A percentile compares a stretch with the other conserved stretches of the same genome.
Evolutionary conservation across 2,113 vertebrate genomes (phyloP).

Genomic region (Ailurus styani): DNA sequence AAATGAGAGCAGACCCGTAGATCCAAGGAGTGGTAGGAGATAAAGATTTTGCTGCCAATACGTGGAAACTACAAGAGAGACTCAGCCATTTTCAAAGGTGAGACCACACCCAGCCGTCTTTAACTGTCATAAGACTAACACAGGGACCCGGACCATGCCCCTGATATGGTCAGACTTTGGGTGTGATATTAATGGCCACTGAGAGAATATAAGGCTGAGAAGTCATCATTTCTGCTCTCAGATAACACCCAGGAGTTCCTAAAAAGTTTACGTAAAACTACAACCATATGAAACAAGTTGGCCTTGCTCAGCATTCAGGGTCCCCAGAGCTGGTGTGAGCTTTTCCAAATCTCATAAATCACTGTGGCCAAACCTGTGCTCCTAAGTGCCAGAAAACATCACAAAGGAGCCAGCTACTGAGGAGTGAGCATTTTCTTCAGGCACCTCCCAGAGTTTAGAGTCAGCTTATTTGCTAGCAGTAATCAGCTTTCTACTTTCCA

Average conservation of each 20-base stretch:
- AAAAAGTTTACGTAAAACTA: background rate
- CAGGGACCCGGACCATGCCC: background rate
- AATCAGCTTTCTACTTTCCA: conserved; percentile 48
- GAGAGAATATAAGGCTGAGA: background rate
- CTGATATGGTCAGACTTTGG: background rate
- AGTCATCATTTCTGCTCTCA: background rate
- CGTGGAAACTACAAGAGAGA: background rate
- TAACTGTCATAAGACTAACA: background rate
- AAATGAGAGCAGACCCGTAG: background rate
- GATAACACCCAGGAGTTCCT: background rate
- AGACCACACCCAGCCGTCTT: background rate
- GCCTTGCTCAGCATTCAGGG: background rate
- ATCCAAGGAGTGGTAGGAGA: background rate
- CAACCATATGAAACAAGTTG: background rate
- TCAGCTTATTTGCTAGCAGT: background rate
- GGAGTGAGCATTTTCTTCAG: background rate
- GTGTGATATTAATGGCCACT: background rate
- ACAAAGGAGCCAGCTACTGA: background rate
- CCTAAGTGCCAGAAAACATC: background rate
- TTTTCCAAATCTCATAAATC: background rate
- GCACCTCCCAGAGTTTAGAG: background rate
- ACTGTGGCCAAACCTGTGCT: background rate
- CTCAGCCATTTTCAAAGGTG: background rate
- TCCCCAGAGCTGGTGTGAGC: background rate
- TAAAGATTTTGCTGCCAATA: background rate